These are phyloP conservation scores for Aphaenogaster ashmeadi DNA, from an alignment of 1,140 invertebrate species.

Conservation along the genomic window DNA sequence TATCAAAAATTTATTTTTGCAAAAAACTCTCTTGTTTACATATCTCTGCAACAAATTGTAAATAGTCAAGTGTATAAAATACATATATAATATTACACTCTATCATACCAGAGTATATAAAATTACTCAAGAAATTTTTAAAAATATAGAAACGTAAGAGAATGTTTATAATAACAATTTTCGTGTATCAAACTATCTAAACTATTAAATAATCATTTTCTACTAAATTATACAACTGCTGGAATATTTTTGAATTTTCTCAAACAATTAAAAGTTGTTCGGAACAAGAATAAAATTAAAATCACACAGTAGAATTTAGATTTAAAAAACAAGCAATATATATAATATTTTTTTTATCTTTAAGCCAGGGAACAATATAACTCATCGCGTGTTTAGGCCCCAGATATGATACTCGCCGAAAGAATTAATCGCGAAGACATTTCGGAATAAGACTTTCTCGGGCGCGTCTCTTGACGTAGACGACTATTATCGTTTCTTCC, in stretches of 20 bases:
- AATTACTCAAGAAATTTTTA: not conserved
- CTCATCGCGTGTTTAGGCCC: not conserved
- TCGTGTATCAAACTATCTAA: not conserved
- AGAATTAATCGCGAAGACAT: slow-evolving; percentile 23
- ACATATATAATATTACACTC: not conserved
- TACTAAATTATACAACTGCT: not conserved
- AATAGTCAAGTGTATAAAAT: not conserved
- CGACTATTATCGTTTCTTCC: slow-evolving; percentile 38
- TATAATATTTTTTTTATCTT: not conserved
- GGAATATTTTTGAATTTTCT: not conserved
- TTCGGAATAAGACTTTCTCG: not conserved
- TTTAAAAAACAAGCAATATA: not conserved
- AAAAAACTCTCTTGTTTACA: not conserved
- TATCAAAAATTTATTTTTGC: not conserved
- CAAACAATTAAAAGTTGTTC: not conserved
- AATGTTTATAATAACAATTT: not conserved
- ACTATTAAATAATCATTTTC: not conserved
- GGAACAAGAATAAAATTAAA: not conserved
- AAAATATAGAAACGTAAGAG: not conserved
- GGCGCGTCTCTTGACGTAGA: slow-evolving; percentile 9
- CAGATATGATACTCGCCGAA: not conserved
- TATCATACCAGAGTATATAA: not conserved
- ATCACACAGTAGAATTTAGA: not conserved
- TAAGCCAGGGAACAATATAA: not conserved
- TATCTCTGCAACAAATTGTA: not conserved